Conservation (phyloP, 2,888 invertebrate species). For the Lepas anatifera region DNA sequence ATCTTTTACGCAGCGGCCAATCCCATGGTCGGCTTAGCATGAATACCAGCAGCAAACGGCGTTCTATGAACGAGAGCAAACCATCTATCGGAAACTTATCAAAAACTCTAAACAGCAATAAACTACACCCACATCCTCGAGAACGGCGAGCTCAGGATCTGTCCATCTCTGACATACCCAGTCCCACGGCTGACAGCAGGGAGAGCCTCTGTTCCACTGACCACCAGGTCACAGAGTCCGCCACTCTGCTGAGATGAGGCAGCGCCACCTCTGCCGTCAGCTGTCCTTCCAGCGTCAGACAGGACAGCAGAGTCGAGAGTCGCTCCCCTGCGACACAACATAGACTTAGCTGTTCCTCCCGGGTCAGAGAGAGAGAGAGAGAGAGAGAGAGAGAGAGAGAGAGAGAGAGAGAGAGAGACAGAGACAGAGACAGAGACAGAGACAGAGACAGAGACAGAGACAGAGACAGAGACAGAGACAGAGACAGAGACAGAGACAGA, state of each 20-base stretch:
- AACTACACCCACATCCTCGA: no score
- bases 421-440: background rate
- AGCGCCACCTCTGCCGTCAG: slow-evolving; percentile 1
- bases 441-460: slow-evolving; percentile 1
- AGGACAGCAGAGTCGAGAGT: background rate
- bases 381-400: background rate
- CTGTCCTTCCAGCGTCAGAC: background rate
- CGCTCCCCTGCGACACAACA: background rate
- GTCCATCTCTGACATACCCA: no score
- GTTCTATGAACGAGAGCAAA: no score
- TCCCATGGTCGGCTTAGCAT: no score
- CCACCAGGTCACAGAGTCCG: background rate
- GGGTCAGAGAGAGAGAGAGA: no score
- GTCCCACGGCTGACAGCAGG: background rate
- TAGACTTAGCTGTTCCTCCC: no score
- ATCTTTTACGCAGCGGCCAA: no score
- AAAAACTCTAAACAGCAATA: no score
- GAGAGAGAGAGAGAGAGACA: background rate
- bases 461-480: background rate
- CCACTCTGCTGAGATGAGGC: background rate
- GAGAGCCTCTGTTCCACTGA: background rate
- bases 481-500: background rate
- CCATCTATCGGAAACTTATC: no score
- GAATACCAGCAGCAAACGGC: no score
- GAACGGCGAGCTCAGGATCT: no score